These are phyloP conservation scores for Drosophila punjabiensis DNA, from an alignment of 1,140 invertebrate species.

Conservation along the genomic window DNA sequence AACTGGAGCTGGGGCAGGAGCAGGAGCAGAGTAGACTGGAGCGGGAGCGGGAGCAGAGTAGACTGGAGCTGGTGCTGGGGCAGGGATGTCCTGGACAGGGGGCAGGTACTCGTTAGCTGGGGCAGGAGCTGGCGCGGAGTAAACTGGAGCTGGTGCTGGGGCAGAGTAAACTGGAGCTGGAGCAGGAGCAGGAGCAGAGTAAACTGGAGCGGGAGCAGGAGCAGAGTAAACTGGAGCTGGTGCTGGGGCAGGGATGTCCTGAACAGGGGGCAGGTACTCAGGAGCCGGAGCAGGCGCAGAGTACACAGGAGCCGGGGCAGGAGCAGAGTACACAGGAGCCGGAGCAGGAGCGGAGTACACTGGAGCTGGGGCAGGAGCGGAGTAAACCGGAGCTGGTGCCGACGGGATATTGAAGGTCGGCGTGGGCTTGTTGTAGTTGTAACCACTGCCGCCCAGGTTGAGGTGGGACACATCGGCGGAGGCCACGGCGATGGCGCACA, in stretches of 20 bases:
- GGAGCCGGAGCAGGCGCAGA: slow-evolving; percentile 44
- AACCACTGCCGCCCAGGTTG: slow-evolving; percentile 62
- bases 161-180: too few relatives aligned
- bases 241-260: slow-evolving; percentile 38
- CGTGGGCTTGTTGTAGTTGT: slow-evolving; percentile 68
- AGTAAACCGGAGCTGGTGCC: slow-evolving; percentile 27
- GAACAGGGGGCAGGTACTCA: slow-evolving; percentile 60
- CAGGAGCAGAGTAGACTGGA: slow-evolving; percentile 39
- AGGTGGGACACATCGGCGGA: slow-evolving; percentile 77
- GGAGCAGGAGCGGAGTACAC: slow-evolving; percentile 32
- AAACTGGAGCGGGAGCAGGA: slow-evolving; percentile 39
- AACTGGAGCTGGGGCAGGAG: slow-evolving; percentile 48
- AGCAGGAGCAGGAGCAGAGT: slow-evolving; percentile 23
- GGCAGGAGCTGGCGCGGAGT: slow-evolving; percentile 18
- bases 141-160: slow-evolving; percentile 29
- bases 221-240: slow-evolving; percentile 37
- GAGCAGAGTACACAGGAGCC: slow-evolving; percentile 22
- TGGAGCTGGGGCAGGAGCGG: slow-evolving; percentile 25
- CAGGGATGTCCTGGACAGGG: slow-evolving; percentile 49
- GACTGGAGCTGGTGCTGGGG: slow-evolving; percentile 22
- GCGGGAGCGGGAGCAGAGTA: slow-evolving; percentile 46
- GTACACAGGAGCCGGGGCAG: slow-evolving; percentile 36
- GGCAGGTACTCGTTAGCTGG: slow-evolving; percentile 49
- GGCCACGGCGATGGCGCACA: slow-evolving; percentile 70
- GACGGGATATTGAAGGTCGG: slow-evolving; percentile 67